These are phyloP conservation scores for Lates japonicus DNA, from an alignment of 2,797 vertebrate species.

Conservation along the genomic window DNA sequence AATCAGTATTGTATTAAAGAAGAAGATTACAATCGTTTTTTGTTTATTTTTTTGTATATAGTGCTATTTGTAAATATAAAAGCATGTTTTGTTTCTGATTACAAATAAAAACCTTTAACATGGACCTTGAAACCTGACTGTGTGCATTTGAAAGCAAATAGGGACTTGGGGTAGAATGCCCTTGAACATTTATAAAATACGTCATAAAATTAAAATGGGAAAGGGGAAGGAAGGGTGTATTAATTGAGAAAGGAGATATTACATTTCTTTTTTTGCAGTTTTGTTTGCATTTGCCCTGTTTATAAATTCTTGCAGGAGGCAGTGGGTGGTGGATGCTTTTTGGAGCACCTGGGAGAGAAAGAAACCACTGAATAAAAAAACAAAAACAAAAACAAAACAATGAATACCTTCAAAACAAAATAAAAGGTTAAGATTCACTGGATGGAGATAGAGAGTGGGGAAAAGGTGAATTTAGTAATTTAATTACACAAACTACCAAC, in stretches of 20 bases:
- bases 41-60: not conserved
- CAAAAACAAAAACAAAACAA: not conserved
- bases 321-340: constrained; percentile 3
- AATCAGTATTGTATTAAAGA: not conserved
- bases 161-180: constrained; percentile 18
- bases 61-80: constrained; percentile 3
- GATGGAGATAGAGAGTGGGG: not conserved
- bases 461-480: not conserved
- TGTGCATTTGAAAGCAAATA: constrained; percentile 28
- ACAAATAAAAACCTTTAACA: not conserved
- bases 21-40: not conserved
- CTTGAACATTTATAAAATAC: constrained; percentile 57
- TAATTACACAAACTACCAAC: constrained; percentile 15
- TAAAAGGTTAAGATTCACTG: not conserved
- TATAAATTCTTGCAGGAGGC: constrained; percentile 9
- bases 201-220: constrained; percentile 32
- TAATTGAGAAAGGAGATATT: constrained; percentile 34
- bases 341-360: not conserved
- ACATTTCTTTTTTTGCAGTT: constrained; percentile 1
- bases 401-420: not conserved
- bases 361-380: not conserved
- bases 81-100: not conserved
- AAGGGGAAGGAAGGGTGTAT: not conserved
- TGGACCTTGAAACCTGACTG: not conserved
- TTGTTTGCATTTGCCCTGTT: constrained; percentile 38